A percentile compares a stretch with the other conserved stretches of the same genome.
phyloP scores from a whole-genome alignment of 2,113 vertebrate species.

The Alethe castanea region DNA sequence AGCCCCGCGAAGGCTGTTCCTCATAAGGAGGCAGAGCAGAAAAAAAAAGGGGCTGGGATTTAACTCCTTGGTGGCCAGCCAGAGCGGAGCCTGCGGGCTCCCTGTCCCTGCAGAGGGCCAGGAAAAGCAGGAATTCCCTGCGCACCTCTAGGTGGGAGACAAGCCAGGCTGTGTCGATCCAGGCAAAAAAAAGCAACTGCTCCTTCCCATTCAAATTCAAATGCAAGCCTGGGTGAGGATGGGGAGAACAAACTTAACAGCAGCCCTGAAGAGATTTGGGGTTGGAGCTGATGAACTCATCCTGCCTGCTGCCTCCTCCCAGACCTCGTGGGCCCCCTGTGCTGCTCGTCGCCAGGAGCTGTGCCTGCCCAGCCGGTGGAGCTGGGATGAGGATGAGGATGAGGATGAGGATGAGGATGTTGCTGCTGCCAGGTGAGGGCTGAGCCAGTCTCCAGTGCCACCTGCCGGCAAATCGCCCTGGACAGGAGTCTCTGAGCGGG shows the following conservation, averaged over 20 bases:
- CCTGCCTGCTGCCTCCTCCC: background rate
- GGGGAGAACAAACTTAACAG: background rate
- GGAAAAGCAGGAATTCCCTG: background rate
- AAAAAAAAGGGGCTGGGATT: background rate
- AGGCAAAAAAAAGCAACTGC: background rate
- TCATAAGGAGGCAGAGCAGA: constrained; percentile 42
- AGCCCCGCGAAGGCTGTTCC: constrained; percentile 53
- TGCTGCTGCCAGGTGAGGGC: accelerated
- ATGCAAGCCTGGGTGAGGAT: background rate
- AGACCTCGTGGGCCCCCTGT: accelerated
- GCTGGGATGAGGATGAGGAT: no score
- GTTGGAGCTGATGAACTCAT: background rate
- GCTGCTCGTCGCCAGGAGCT: background rate
- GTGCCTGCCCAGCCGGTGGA: accelerated
- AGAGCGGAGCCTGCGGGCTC: background rate
- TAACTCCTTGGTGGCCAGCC: constrained; percentile 41
- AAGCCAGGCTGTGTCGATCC: background rate
- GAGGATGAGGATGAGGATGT: background rate
- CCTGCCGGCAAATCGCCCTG: background rate
- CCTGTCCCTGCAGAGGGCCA: background rate
- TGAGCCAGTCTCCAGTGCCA: background rate
- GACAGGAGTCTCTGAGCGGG: accelerated
- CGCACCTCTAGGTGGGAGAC: background rate
- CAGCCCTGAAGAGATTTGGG: background rate
- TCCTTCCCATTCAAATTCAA: background rate